Evolutionary conservation across 1,140 invertebrate genomes (phyloP).

Genomic region (Armadillidium nasatum): DNA sequence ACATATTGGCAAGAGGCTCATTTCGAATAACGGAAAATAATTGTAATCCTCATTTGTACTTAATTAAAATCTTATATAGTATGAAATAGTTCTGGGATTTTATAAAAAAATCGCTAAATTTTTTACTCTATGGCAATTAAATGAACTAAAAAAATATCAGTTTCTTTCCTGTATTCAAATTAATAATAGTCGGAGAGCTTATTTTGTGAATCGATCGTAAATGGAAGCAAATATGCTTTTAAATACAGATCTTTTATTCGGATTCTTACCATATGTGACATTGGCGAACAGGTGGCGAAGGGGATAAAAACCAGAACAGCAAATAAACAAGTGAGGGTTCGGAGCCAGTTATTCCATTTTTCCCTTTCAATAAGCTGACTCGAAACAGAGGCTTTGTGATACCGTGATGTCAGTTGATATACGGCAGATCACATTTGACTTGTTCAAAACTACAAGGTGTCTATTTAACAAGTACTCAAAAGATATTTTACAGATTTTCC

Average conservation of each 20-base stretch:
- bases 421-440: not conserved
- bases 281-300: not conserved
- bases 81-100: too few relatives aligned
- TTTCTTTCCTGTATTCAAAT: too few relatives aligned
- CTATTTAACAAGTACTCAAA: not conserved
- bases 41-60: too few relatives aligned
- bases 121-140: too few relatives aligned
- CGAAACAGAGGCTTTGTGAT: not conserved
- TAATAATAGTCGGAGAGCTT: too few relatives aligned
- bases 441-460: not conserved
- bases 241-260: not conserved
- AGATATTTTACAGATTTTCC: not conserved
- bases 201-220: not conserved
- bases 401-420: not conserved
- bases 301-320: constrained; percentile 9
- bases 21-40: too few relatives aligned
- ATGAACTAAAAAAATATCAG: too few relatives aligned
- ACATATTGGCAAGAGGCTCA: constrained; percentile 2
- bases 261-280: constrained; percentile 6
- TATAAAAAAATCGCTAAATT: too few relatives aligned
- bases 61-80: too few relatives aligned
- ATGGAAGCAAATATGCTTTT: constrained; percentile 2
- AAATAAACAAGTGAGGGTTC: constrained; percentile 7
- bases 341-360: not conserved
- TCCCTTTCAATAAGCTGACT: not conserved